A percentile compares a stretch with the other conserved stretches of the same genome.
Conservation (phyloP, 2,113 vertebrate species). For the Pristiophorus japonicus region DNA sequence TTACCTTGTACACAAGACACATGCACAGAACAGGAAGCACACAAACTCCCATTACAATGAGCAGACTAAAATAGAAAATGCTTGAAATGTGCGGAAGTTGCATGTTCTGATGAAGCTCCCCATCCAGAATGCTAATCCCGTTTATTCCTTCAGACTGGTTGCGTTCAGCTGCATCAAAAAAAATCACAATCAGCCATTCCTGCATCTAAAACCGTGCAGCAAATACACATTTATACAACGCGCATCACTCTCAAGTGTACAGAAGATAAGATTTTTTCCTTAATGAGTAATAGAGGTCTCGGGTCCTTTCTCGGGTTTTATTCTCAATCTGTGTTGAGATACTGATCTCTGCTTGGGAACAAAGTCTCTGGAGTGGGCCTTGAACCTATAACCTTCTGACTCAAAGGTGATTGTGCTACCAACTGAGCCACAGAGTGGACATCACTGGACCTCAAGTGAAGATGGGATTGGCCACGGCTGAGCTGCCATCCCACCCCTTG, state of each 20-base stretch:
- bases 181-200: not conserved
- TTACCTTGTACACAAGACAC: not conserved
- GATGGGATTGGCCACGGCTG: not conserved
- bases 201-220: not conserved
- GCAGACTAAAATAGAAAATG: not conserved
- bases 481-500: not conserved
- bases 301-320: not conserved
- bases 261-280: not conserved
- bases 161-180: not conserved
- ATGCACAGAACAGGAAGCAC: not conserved
- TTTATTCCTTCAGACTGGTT: not conserved
- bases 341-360: not conserved
- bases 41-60: not conserved
- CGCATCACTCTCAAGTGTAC: not conserved
- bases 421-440: no score
- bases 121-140: no score
- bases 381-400: not conserved
- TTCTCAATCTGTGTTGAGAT: not conserved
- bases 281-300: not conserved
- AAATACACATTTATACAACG: not conserved
- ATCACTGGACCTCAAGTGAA: not conserved
- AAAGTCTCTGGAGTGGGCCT: not conserved
- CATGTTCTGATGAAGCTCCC: no score
- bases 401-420: not conserved
- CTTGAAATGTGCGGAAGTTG: no score